Conservation (phyloP, 2,888 invertebrate species). For the Tromatobia lineatoria region DNA sequence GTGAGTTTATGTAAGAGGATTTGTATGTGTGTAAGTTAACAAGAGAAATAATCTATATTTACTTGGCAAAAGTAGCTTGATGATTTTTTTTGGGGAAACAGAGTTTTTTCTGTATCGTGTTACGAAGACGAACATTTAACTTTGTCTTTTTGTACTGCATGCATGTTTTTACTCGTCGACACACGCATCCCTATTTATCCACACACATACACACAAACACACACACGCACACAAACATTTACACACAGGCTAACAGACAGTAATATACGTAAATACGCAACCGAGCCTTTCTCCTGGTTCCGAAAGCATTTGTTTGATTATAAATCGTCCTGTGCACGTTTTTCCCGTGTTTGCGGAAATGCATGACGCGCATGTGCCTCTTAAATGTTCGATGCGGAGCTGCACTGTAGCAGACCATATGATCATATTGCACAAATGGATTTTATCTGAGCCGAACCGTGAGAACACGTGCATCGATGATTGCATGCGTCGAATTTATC, state of each 20-base stretch:
- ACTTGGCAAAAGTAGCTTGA: conserved; percentile 69
- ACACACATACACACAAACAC: conserved; percentile 1
- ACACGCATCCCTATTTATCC: no score
- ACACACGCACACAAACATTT: not conserved
- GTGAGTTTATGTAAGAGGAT: conserved; percentile 66
- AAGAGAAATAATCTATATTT: conserved; percentile 61
- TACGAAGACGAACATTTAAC: conserved; percentile 42
- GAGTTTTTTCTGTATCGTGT: conserved; percentile 69
- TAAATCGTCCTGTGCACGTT: conserved; percentile 44
- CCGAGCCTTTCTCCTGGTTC: not conserved
- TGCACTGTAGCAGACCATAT: not conserved
- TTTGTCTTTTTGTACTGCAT: conserved; percentile 50
- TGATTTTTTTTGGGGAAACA: conserved; percentile 72
- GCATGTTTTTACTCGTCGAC: conserved; percentile 26
- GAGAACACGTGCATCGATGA: not conserved
- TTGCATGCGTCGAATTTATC: not conserved
- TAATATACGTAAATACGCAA: conserved; percentile 22
- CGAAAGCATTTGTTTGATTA: not conserved
- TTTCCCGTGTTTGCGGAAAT: not conserved
- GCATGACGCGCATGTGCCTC: not conserved
- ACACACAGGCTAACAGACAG: not conserved
- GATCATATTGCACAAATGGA: not conserved
- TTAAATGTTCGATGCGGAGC: no score
- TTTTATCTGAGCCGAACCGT: not conserved
- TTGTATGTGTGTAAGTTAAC: conserved; percentile 70